These are phyloP conservation scores for Podarcis muralis DNA, from an alignment of 2,113 vertebrate species.

Conservation along the genomic window DNA sequence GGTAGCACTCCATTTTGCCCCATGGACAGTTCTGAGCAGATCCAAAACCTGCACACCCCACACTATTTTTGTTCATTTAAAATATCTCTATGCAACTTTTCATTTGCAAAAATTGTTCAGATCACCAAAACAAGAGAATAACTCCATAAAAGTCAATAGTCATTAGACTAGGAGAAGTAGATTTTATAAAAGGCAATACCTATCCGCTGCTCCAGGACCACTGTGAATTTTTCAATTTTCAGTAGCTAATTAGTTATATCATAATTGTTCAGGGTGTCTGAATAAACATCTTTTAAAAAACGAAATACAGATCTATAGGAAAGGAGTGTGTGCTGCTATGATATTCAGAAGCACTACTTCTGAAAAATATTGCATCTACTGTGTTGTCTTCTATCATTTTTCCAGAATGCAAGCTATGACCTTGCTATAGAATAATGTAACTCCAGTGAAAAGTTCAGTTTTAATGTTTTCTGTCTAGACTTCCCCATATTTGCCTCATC, in stretches of 20 bases:
- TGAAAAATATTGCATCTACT: conserved; percentile 4
- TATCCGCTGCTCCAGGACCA: background rate
- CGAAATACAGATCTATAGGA: background rate
- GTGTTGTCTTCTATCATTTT: background rate
- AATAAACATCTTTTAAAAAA: background rate
- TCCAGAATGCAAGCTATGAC: conserved; percentile 21
- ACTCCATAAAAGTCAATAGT: background rate
- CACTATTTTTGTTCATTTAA: background rate
- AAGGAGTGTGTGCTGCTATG: background rate
- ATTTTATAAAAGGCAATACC: background rate
- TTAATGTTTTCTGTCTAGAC: background rate
- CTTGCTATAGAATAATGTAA: conserved; percentile 35
- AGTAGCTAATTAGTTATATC: background rate
- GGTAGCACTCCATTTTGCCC: background rate
- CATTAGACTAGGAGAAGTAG: background rate
- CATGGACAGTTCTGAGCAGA: background rate
- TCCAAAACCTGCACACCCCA: background rate
- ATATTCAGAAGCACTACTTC: too few relatives aligned
- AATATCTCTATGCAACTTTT: background rate
- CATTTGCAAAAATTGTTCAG: background rate
- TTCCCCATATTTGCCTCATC: conserved; percentile 30
- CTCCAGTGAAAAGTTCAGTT: conserved; percentile 9
- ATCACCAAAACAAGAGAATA: background rate
- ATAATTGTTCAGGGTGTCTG: background rate
- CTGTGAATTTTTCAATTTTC: background rate